Evolutionary conservation across 1,140 invertebrate species (phyloP).

Genomic region (Nephotettix cincticeps): DNA sequence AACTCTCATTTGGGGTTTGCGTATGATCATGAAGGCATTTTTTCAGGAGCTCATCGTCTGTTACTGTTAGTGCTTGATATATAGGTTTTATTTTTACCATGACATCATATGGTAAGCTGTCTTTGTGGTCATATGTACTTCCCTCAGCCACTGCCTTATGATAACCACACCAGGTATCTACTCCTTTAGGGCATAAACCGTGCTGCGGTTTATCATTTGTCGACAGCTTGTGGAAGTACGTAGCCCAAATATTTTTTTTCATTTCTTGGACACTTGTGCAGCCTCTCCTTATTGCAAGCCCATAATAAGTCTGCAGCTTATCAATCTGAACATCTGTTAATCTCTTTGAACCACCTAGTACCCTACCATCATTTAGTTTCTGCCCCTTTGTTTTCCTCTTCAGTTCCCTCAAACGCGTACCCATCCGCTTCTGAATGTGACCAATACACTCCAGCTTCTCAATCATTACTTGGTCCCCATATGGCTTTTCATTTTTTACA

Average conservation of each 20-base stretch:
- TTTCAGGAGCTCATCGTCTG: too few relatives aligned
- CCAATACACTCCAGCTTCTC: too few relatives aligned
- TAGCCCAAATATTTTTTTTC: conserved; percentile 38
- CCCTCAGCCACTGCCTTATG: neutral
- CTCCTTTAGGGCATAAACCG: conserved; percentile 33
- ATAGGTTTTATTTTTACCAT: neutral
- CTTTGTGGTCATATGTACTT: conserved; percentile 14
- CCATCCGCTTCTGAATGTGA: too few relatives aligned
- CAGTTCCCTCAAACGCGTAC: neutral
- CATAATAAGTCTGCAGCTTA: conserved; percentile 36
- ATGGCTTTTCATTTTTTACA: conserved; percentile 12
- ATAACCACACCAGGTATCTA: conserved; percentile 35
- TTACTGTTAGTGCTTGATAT: neutral
- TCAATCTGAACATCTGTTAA: conserved; percentile 33
- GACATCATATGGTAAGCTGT: conserved; percentile 19
- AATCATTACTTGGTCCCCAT: too few relatives aligned
- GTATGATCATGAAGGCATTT: conserved; percentile 33
- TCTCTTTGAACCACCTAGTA: conserved; percentile 16
- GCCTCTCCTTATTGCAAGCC: conserved; percentile 32
- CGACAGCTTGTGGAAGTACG: conserved; percentile 34
- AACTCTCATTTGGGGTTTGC: conserved; percentile 37
- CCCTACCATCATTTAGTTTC: neutral
- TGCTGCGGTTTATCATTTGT: conserved; percentile 37
- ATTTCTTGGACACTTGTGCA: conserved; percentile 30
- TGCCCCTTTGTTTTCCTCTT: conserved; percentile 4